These are phyloP conservation scores for Crocodylus rhombifer DNA, from an alignment of 2,797 vertebrate genomes.

Conservation along the genomic window DNA sequence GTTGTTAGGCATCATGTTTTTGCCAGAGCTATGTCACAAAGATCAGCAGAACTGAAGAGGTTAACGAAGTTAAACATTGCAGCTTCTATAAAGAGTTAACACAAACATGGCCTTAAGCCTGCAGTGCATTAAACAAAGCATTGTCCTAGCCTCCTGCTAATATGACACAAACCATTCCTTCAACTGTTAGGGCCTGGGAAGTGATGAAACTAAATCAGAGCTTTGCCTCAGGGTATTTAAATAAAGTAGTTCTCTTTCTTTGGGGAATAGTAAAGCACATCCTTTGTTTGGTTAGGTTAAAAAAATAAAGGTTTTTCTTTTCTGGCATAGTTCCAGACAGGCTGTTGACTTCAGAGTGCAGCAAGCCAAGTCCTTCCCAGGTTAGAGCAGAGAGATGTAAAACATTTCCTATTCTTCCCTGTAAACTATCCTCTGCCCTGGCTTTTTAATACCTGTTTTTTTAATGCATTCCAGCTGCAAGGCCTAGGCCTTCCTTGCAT, in stretches of 20 bases:
- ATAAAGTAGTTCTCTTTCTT: not conserved
- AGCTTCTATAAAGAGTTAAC: not conserved
- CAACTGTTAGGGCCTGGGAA: rapidly evolving
- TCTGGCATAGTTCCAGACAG: not conserved
- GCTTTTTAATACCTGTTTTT: not conserved
- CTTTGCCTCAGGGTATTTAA: conserved; percentile 1
- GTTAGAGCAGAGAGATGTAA: not conserved
- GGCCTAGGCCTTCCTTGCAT: not conserved
- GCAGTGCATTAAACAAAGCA: not conserved
- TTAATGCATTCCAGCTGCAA: conserved; percentile 4
- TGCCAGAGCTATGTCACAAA: not conserved
- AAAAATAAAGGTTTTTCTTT: not conserved
- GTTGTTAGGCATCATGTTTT: not conserved
- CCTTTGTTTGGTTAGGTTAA: rapidly evolving
- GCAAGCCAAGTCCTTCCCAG: not conserved
- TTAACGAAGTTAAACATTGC: not conserved
- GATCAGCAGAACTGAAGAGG: not conserved
- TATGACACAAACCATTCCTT: not conserved
- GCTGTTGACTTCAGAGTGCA: not conserved
- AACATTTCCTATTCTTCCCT: not conserved
- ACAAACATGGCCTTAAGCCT: not conserved
- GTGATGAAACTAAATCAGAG: not conserved
- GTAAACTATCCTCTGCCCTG: not conserved
- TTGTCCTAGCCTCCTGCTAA: conserved; percentile 9
- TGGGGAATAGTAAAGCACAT: not conserved